phyloP scores from a whole-genome alignment of 1,140 invertebrate genomes.

The Sitobion miscanthi region DNA sequence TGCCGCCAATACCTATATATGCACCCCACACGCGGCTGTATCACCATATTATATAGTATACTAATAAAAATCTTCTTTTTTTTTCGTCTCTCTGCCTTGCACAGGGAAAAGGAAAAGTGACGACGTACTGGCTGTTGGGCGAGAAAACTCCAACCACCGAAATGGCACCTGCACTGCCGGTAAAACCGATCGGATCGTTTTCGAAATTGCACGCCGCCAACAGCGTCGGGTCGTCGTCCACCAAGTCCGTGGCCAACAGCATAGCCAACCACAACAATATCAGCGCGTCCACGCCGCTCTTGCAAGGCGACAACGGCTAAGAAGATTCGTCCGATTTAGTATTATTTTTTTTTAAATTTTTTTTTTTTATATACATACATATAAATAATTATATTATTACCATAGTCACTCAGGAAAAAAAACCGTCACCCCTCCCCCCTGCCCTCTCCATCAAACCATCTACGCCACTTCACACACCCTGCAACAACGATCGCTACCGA shows the following conservation, averaged over 20 bases:
- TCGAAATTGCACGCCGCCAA: constrained; percentile 37
- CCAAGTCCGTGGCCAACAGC: constrained; percentile 58
- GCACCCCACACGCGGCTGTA: rapidly evolving
- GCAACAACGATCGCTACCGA: background rate
- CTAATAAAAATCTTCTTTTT: background rate
- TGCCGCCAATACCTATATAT: background rate
- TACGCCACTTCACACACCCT: too few relatives aligned
- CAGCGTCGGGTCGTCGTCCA: constrained; percentile 47
- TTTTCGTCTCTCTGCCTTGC: background rate
- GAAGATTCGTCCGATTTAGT: background rate
- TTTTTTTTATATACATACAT: background rate
- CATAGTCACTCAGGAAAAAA: background rate
- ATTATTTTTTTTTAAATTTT: background rate
- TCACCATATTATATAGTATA: background rate
- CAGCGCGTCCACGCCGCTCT: constrained; percentile 60
- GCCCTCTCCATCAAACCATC: too few relatives aligned
- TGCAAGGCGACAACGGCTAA: constrained; percentile 60
- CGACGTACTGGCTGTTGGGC: constrained; percentile 89
- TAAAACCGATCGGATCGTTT: constrained; percentile 36
- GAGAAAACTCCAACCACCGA: constrained; percentile 64
- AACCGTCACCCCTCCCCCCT: too few relatives aligned
- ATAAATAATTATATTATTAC: background rate
- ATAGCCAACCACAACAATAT: constrained; percentile 59
- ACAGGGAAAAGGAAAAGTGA: constrained; percentile 87
- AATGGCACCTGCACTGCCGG: background rate